Base-by-base conservation (phyloP, 2,888 invertebrate species). In the Lacanobia oleracea region DNA sequence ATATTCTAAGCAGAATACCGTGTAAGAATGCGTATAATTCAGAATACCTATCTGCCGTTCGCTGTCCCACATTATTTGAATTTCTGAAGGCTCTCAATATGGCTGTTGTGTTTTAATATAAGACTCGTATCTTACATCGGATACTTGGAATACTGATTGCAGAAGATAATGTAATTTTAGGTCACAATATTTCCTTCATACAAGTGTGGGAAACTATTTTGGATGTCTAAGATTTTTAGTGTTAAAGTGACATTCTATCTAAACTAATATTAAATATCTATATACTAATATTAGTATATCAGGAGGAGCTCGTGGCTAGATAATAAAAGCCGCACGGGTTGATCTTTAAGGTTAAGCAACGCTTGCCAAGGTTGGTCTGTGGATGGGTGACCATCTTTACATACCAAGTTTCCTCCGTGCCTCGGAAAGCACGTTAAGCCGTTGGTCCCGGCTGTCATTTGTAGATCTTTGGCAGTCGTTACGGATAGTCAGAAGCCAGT, bases 31-130 rank as follows among this genome's bases (percentile, higher is more conserved):
- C 61, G 75, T 61, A 68, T 67, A 67, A 61, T 79, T 79, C 59
- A 51, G 74, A 79, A 77, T 74, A 65, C 61, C 21, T 65, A 65
- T 65, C 21, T 65, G 45, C 60, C 75, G 80, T 79, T 75, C 75
- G 66, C 66, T 78, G 77, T 69, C 64, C 80, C 53, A 78, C 75
- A 78, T 78, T 69, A 74, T 50, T 78, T 75, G 65, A 79, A 78
- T 78, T 60, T 78, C 77, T 79, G 65, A 51, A 74, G 56, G 33
- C 54, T 56, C 54, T 56, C 7, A 27, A 53, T 63, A 23, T 57
- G 40, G n/a, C n/a, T 27, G 60, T 53, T 12, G 23, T 37, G 63
- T 74, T 56, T 72, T 61, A 53, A 40, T 53, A 76, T 27, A 57
- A 18, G 40, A 40, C 18, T 60, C 57, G 23, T 62, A 64, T 78